Evolutionary conservation across 2,113 vertebrate genomes (phyloP).

Genomic region (Muscicapa adusta): DNA sequence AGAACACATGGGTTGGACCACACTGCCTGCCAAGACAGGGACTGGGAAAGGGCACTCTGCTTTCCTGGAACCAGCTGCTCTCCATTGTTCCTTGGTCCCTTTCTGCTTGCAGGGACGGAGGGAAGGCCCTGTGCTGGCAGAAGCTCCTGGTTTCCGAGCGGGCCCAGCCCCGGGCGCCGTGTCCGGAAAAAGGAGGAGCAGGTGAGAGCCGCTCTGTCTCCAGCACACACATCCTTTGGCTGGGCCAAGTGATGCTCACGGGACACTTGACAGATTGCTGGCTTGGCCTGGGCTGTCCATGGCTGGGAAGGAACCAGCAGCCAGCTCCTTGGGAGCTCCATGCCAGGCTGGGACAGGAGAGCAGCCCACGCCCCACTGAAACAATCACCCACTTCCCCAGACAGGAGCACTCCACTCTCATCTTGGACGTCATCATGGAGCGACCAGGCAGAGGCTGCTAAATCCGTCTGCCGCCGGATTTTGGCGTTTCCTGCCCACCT

Average conservation of each 20-base stretch:
- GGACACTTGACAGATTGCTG: not conserved
- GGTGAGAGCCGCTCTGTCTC: not conserved
- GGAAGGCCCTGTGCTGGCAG: not conserved
- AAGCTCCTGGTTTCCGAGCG: not conserved
- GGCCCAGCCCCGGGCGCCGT: not conserved
- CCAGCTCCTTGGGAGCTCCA: not conserved
- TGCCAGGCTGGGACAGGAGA: not conserved
- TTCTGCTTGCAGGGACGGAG: not conserved
- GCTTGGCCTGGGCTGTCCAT: not conserved
- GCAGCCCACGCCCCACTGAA: not conserved
- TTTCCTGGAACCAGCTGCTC: conserved; percentile 16
- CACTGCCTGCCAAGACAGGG: not conserved
- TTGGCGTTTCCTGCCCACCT: not conserved
- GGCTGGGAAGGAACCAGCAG: not conserved
- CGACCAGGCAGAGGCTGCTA: not conserved
- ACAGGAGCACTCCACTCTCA: not conserved
- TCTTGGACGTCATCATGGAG: not conserved
- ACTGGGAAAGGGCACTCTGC: not conserved
- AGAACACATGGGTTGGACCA: accelerated
- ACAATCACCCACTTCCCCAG: conserved; percentile 11
- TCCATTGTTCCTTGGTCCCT: conserved; percentile 20
- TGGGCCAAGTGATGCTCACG: not conserved
- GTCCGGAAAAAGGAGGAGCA: conserved; percentile 43
- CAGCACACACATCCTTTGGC: not conserved
- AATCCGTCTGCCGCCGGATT: not conserved